These are phyloP conservation scores for Atherinosoma microstoma DNA, from an alignment of 2,797 vertebrate species.

Conservation along the genomic window DNA sequence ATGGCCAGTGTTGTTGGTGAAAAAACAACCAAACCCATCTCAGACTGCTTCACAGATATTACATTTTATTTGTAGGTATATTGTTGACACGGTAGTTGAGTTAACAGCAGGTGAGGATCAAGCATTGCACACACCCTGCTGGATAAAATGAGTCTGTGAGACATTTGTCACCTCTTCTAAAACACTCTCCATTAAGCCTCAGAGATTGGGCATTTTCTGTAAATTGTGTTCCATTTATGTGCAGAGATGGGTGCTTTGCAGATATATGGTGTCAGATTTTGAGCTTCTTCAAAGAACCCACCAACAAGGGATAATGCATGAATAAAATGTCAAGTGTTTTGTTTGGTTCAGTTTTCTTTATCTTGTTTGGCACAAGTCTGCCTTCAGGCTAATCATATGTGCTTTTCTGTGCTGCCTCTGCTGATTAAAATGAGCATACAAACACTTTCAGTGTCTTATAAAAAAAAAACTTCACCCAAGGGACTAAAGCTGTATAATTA, in stretches of 20 bases:
- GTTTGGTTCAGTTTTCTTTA: constrained; percentile 15
- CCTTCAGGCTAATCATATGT: not conserved
- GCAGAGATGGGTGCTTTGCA: not conserved
- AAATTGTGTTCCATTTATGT: constrained; percentile 7
- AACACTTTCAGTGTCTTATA: not conserved
- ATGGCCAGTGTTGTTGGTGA: not conserved
- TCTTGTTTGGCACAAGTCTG: not conserved
- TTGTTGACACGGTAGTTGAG: constrained; percentile 3
- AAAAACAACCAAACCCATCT: constrained; percentile 1
- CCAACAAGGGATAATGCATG: not conserved
- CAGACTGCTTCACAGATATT: not conserved
- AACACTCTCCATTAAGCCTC: not conserved
- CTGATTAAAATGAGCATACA: constrained; percentile 3
- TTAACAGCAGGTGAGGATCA: not conserved
- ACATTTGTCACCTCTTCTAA: not conserved
- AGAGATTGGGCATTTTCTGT: not conserved
- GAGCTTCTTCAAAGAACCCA: not conserved
- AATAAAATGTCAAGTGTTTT: constrained; percentile 6
- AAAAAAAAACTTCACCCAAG: no score
- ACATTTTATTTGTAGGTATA: not conserved
- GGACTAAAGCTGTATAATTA: no score
- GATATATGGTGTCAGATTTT: not conserved
- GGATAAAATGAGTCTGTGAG: constrained; percentile 10
- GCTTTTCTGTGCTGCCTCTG: constrained; percentile 9
- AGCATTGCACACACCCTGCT: not conserved